Evolutionary conservation across 2,113 vertebrate genomes (phyloP).

Genomic region (Ifrita kowaldi): DNA sequence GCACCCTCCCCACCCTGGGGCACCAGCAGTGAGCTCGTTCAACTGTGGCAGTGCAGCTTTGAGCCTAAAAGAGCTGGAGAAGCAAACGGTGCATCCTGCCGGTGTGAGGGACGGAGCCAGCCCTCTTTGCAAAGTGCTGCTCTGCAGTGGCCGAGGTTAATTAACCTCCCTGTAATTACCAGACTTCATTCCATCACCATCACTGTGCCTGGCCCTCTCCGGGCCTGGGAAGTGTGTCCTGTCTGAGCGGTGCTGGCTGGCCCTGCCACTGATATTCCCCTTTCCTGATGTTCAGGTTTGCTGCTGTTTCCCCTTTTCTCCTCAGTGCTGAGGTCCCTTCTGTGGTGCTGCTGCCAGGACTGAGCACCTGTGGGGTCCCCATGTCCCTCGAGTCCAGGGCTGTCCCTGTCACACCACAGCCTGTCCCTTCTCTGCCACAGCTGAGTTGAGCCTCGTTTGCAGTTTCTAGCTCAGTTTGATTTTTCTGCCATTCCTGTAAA

Average conservation of each 20-base stretch:
- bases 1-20: not conserved
- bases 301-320: not conserved
- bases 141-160: not conserved
- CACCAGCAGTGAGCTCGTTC: not conserved
- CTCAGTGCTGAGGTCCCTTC: not conserved
- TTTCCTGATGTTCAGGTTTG: not conserved
- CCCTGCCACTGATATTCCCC: not conserved
- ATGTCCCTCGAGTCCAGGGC: not conserved
- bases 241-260: not conserved
- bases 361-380: not conserved
- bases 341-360: not conserved
- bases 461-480: not conserved
- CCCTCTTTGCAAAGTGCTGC: not conserved
- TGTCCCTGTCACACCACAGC: not conserved
- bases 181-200: not conserved
- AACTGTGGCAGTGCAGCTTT: no score
- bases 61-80: not conserved
- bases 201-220: not conserved
- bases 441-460: not conserved
- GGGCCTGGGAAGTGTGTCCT: not conserved
- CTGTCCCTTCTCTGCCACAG: not conserved
- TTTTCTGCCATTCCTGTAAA: not conserved
- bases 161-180: not conserved
- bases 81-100: not conserved
- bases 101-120: not conserved